Evolutionary conservation across 92 coral and sea anemone genomes (phyloP), one percentile per base, ranked within the genome.

Genomic region (Siderastrea siderea): DNA sequence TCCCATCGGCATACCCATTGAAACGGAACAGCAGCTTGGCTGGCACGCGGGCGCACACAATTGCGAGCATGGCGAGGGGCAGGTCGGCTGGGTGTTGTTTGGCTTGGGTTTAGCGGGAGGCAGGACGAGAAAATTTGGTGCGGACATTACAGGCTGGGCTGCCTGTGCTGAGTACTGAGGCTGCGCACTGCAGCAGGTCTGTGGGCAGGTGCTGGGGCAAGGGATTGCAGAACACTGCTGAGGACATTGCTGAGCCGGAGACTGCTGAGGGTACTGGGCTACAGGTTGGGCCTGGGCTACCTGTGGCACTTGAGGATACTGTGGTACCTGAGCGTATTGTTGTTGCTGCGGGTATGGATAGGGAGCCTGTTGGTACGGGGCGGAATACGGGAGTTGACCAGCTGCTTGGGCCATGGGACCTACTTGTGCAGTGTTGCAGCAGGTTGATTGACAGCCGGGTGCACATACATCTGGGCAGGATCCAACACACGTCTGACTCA

Each of bases 401-500:
- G 69, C 58, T 10, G 82, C 77, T 45, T 69, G 89, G 12, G 78
- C 75, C 82, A 78, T 53, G 9, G 96, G 96, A 38, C 74, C 87
- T 1, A 57, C 70, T 26, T 94, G 86, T 65, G 98, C 91, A 78
- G 82, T 63, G n/a, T 13, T 74, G 68, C 95, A 91, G 69, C 97
- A 90, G n/a, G 94, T 77, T 63, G 90, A 55, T 14, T 78, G 48
- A 71, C 99, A 97, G 13, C 85, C 87, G 4, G 99, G 99, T 50
- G 98, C 94, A 83, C 99, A 97, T 8, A 90, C 93, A 69, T 92
- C 92, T 16, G 96, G 96, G 75, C 99, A 97, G 67, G 90, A 54
- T 14, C 96, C 94, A 60, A 90, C 82, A 68, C 99, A 97, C 9
- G 93, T 90, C 68, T 91, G 88, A 48, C 81, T 74, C 45, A 84